Evolutionary conservation across 1,140 invertebrate species (phyloP).

Genomic region (Rhopalosiphum padi): DNA sequence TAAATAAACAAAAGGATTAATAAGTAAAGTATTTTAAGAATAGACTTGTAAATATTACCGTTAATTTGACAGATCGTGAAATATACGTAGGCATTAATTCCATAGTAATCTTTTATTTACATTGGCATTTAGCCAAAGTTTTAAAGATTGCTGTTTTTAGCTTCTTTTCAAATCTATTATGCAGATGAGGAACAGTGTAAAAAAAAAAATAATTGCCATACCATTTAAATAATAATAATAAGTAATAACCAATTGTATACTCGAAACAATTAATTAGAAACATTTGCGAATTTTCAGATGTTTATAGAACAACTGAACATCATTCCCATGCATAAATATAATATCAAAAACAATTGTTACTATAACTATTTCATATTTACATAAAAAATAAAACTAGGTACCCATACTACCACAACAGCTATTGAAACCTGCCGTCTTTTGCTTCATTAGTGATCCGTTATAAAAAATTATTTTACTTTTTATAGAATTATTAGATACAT

Average conservation of each 20-base stretch:
- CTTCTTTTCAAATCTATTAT: not conserved
- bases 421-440: not conserved
- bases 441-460: not conserved
- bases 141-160: not conserved
- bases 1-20: conserved; percentile 14
- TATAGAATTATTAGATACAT: not conserved
- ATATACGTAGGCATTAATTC: not conserved
- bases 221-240: not conserved
- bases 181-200: not conserved
- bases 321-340: not conserved
- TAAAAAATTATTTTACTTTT: not conserved
- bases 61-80: not conserved
- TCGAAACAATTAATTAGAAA: not conserved
- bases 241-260: not conserved
- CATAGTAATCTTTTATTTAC: conserved; percentile 5
- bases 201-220: not conserved
- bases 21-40: not conserved
- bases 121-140: not conserved
- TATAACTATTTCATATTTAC: not conserved
- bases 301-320: not conserved
- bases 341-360: not conserved
- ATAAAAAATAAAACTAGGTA: not conserved
- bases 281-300: not conserved
- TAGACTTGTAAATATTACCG: not conserved
- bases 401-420: not conserved